Conservation (phyloP, 92 coral and sea anemone genomes). For the Parazoanthus swiftii region DNA sequence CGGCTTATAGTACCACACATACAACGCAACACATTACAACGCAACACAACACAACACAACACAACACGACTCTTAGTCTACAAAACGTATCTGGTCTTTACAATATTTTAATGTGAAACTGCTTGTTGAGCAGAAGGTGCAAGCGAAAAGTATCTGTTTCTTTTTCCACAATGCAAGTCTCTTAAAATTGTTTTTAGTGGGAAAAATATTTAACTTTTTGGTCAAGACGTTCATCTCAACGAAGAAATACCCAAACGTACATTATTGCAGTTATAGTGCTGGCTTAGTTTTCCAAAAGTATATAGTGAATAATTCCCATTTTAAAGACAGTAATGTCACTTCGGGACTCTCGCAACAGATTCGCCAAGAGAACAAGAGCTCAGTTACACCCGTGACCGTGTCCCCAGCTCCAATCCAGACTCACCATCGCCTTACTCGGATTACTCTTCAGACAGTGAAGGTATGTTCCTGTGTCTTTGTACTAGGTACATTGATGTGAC, state of each 20-base stretch:
- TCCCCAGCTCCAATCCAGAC: conserved; percentile 90
- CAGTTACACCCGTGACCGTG: conserved; percentile 46
- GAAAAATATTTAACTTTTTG: background rate
- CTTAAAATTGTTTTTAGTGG: background rate
- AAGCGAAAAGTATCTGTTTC: too few species aligned
- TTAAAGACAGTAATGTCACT: background rate
- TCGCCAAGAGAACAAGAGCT: conserved; percentile 9
- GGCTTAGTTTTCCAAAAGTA: background rate
- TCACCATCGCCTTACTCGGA: conserved; percentile 60
- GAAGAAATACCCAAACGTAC: background rate
- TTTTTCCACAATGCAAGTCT: background rate
- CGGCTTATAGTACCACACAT: background rate
- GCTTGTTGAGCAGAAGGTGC: background rate
- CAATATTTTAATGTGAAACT: background rate
- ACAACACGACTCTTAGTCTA: too few species aligned
- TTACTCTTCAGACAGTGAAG: conserved; percentile 71
- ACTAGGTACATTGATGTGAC: too few species aligned
- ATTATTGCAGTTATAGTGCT: background rate
- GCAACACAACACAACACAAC: background rate
- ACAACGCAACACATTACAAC: background rate
- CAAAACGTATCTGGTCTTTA: background rate
- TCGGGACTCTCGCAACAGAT: background rate
- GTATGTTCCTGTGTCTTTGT: conserved; percentile 36
- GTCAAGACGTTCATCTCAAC: background rate
- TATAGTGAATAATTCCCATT: background rate